Evolutionary conservation across 64 coral and sea anemone genomes (phyloP), one percentile per base, ranked within the genome.

Genomic region (Montipora cactus): DNA sequence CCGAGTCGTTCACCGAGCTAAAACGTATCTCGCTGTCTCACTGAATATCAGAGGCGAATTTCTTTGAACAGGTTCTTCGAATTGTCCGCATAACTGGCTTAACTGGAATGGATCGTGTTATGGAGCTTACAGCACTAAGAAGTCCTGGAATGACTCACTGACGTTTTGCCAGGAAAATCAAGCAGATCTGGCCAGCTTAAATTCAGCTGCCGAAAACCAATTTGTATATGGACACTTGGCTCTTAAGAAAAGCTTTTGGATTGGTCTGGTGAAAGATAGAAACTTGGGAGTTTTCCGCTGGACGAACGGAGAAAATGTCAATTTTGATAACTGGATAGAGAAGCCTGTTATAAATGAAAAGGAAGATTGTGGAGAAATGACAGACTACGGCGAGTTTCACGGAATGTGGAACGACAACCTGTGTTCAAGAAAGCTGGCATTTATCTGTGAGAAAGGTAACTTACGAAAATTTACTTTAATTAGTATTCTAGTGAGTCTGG

Each of bases 401-500:
- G 87, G 87, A 21, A 51, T 44, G 46, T 89, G 87, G 87, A 89
- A 78, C 59, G 87, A 89, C 87, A 59, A 89, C 3, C 16, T 7
- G 3, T 89, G 87, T 50, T 59, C 71, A 14, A 15, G 15, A 4
- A 11, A 89, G 44, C 87, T 52, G n/a, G 14, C 72, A 48, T 89
- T 74, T 21, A 89, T 89, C 52, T 89, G 87, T 67, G 87, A 89
- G 21, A 89, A 89, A 89, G 87, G 87, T 89, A 16, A 79, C 0
- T 20, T 77, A 14, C 18, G 13, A 22, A 49, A 64, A n/a, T 44
- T 44, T n/a, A 18, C 12, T 5, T 1, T 37, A 37, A 37, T 37
- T 37, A 0, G 0, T 1, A 57, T 57, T 57, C 3, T 0, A 57
- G 7, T 0, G 5, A 8, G 0, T 2, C 53, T 6, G 11, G 0